Evolutionary conservation across 2,113 vertebrate genomes (phyloP).

Genomic region (Vulpes lagopus): DNA sequence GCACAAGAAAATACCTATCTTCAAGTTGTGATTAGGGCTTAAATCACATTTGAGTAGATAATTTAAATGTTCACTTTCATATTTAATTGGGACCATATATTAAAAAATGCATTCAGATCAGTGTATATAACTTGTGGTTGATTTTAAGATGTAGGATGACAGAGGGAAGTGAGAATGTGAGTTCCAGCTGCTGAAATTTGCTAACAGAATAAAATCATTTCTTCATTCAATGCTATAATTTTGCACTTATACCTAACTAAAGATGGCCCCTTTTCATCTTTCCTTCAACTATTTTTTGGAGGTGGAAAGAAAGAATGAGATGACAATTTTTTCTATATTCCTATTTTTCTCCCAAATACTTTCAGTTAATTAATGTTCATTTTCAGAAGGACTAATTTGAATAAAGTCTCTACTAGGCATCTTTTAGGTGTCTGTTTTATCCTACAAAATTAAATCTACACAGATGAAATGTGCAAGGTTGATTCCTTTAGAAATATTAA

Average conservation of each 20-base stretch:
- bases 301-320: neutral
- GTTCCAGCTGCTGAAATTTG: neutral
- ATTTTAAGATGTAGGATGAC: conserved; percentile 42
- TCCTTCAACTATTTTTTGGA: neutral
- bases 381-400: neutral
- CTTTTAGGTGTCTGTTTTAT: neutral
- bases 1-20: neutral
- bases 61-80: neutral
- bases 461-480: neutral
- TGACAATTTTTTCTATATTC: neutral
- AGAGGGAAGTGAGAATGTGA: neutral
- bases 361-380: conserved; percentile 10
- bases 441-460: neutral
- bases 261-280: conserved; percentile 14
- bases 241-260: conserved; percentile 40
- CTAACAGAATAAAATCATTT: conserved; percentile 57
- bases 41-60: neutral
- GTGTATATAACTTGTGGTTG: neutral
- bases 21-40: neutral
- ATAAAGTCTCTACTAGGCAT: neutral
- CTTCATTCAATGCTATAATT: conserved; percentile 27
- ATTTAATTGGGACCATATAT: conserved; percentile 12
- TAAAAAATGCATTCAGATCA: neutral
- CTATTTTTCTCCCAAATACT: conserved; percentile 20
- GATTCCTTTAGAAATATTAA: neutral